Conservation (phyloP, 2,888 invertebrate species). For the Lasius fuliginosus region DNA sequence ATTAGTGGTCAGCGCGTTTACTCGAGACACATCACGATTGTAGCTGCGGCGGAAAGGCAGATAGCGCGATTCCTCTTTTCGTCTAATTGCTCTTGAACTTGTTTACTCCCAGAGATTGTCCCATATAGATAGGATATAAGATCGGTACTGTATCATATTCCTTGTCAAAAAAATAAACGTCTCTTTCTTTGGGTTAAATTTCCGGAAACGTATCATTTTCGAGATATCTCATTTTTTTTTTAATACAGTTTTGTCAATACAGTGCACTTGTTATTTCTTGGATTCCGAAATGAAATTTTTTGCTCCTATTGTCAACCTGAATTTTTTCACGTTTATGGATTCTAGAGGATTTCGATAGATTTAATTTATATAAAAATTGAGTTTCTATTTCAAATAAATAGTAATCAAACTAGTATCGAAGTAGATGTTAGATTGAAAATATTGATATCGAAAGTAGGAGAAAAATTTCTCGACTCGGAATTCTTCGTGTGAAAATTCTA, state of each 20-base stretch:
- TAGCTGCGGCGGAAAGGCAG: neutral
- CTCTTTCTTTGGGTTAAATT: neutral
- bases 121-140: neutral
- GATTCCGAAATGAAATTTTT: no score
- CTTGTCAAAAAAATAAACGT: neutral
- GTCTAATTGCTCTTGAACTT: constrained; percentile 68
- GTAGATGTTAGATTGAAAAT: no score
- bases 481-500: no score
- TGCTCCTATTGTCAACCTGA: neutral
- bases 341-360: no score
- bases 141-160: neutral
- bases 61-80: constrained; percentile 52
- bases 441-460: no score
- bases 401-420: no score
- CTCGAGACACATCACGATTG: constrained; percentile 8
- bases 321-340: neutral
- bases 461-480: no score
- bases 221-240: neutral
- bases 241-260: no score
- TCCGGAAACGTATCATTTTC: neutral
- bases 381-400: no score
- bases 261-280: no score
- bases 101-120: constrained; percentile 10
- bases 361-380: no score
- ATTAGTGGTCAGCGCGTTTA: constrained; percentile 42